These are phyloP conservation scores for Entomobrya proxima DNA, from an alignment of 2,888 invertebrate species.

Conservation along the genomic window DNA sequence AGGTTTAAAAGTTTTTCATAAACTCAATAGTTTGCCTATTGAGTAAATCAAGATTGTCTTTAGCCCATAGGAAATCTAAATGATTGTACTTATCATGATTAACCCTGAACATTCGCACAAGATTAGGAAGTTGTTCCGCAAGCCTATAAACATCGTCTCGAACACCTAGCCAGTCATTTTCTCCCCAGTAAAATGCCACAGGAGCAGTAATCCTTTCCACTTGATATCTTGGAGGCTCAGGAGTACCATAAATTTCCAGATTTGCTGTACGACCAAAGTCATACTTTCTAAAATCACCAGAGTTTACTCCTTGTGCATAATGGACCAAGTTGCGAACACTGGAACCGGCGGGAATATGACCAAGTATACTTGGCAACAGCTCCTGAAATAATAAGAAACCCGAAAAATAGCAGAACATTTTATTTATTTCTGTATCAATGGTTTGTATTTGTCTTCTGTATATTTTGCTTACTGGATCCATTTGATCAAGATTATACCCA, in stretches of 20 bases:
- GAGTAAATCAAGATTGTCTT: no score
- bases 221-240: conserved; percentile 82
- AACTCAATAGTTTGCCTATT: no score
- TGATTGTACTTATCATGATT: no score
- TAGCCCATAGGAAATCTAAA: no score
- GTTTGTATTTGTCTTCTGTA: no score
- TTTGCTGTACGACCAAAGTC: conserved; percentile 85
- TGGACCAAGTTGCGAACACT: conserved; percentile 80
- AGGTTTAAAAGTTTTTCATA: no score
- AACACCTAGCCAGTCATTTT: conserved; percentile 76
- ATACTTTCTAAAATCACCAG: conserved; percentile 82
- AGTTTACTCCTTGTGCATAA: conserved; percentile 80
- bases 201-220: conserved; percentile 82
- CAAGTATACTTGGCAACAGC: conserved; percentile 79
- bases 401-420: neutral
- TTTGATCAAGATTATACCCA: conserved; percentile 76
- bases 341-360: conserved; percentile 83
- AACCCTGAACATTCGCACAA: no score
- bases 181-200: conserved; percentile 83
- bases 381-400: no score
- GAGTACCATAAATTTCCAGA: conserved; percentile 80
- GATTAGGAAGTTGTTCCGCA: no score
- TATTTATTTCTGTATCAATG: neutral
- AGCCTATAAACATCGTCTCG: no score
- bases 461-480: conserved; percentile 76